Base-by-base conservation (phyloP, 2,888 invertebrate species). In the Apomyelois bistriatella region DNA sequence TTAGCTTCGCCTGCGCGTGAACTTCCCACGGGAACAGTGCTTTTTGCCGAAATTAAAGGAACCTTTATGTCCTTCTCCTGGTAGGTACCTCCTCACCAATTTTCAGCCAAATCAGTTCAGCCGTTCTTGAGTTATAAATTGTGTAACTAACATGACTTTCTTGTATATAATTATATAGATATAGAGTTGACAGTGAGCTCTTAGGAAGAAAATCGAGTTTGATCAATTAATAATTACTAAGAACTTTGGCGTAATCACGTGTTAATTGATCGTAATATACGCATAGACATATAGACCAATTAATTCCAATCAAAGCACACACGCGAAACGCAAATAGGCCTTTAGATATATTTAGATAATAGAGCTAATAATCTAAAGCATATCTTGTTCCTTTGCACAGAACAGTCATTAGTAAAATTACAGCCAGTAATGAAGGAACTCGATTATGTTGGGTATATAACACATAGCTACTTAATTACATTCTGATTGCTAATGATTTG, bases 401-500 rank as follows among this genome's bases (percentile, higher is more conserved):
- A 50, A 32, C 42, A 17, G 35, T 35, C 42, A 51, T 51, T 51
- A 51, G 42, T 35, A 42, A 12, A 15, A 30, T 43, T 13, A 32
- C 35, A 35, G n/a, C 17, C 42, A 15, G 12, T 43, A 43, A 51
- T 51, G 42, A 51, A 41, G 42, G 15, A 42, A 51, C 36, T 16
- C 16, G 43, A 35, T 50, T 42, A 50, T 36, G 35, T 42, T 36
- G 4, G 8, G 17, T 7, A 32, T 32, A 16, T 13, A 35, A 22
- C 9, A 22, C 13, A 51, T 40, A 49, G 13, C 17, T 30, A 51
- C 41, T 36, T 22, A 42, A 32, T 30, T 51, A 50, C 17, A 16
- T 15, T 17, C 6, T 32, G 22, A 47, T 47, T 47, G 46, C 37
- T 48, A 17, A 22, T 46, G 13, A 15, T 46, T 32, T 16, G 16